Conservation (phyloP, 2,888 invertebrate species). For the Drosophila longiperda region DNA sequence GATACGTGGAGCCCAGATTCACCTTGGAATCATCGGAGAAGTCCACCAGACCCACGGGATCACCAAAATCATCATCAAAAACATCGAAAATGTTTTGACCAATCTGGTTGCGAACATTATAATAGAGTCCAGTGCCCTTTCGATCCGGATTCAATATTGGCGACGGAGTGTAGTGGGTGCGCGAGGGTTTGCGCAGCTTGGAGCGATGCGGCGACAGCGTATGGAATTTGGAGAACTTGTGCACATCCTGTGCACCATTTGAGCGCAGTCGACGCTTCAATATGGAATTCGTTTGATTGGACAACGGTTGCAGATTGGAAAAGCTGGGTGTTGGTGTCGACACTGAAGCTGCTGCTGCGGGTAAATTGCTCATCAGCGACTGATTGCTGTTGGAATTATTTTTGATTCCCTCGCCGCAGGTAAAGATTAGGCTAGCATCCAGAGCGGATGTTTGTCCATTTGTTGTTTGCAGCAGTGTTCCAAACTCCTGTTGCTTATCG, state of each 20-base stretch:
- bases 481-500: slow-evolving; percentile 50
- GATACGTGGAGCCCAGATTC: slow-evolving; percentile 94
- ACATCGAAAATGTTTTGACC: slow-evolving; percentile 79
- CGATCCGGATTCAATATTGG: slow-evolving; percentile 97
- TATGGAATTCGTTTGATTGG: slow-evolving; percentile 84
- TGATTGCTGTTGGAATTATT: slow-evolving; percentile 75
- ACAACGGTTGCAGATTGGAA: slow-evolving; percentile 76
- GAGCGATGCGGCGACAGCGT: slow-evolving; percentile 82
- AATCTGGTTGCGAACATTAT: slow-evolving; percentile 82
- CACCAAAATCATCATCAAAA: slow-evolving; percentile 84
- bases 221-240: slow-evolving; percentile 81
- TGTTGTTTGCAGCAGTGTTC: slow-evolving; percentile 38
- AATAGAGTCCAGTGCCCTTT: slow-evolving; percentile 92
- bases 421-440: slow-evolving; percentile 58
- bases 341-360: slow-evolving; percentile 23
- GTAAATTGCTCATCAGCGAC: slow-evolving; percentile 73
- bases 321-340: slow-evolving; percentile 37
- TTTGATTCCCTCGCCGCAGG: slow-evolving; percentile 81
- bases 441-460: slow-evolving; percentile 58
- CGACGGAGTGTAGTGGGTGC: slow-evolving; percentile 93
- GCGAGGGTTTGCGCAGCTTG: slow-evolving; percentile 84
- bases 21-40: slow-evolving; percentile 88
- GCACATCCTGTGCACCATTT: slow-evolving; percentile 68
- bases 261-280: slow-evolving; percentile 83
- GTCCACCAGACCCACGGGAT: slow-evolving; percentile 83